Conservation (phyloP, 2,888 invertebrate species). For the Acanthosepion esculentum region DNA sequence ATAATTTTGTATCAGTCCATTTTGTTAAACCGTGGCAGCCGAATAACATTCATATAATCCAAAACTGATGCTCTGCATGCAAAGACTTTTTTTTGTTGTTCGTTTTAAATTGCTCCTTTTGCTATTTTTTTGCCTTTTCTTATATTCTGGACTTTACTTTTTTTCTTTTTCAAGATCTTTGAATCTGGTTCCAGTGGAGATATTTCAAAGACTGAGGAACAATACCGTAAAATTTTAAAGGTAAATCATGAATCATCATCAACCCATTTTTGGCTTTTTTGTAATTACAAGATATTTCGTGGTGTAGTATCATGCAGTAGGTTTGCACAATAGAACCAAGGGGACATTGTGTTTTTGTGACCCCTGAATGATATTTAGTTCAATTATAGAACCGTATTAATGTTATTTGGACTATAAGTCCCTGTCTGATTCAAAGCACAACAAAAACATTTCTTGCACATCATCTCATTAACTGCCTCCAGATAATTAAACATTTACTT, state of each 20-base stretch:
- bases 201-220: conserved; percentile 57
- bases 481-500: no score
- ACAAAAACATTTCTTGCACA: no score
- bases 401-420: no score
- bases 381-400: no score
- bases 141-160: conserved; percentile 22
- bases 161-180: conserved; percentile 58
- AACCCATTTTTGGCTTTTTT: not conserved
- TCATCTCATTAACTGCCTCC: no score
- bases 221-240: conserved; percentile 59
- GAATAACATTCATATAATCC: not conserved
- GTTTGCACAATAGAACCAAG: no score
- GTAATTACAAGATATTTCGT: no score
- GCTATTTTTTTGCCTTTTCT: not conserved
- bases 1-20: not conserved
- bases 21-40: not conserved
- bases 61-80: no score
- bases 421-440: no score
- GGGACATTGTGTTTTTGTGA: no score
- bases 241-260: conserved; percentile 52
- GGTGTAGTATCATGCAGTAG: no score
- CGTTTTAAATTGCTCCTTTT: not conserved
- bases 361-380: no score
- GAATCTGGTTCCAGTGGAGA: conserved; percentile 54
- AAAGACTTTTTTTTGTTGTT: not conserved